Base-by-base conservation (phyloP, 1,140 invertebrate genomes). In the Ruditapes philippinarum region DNA sequence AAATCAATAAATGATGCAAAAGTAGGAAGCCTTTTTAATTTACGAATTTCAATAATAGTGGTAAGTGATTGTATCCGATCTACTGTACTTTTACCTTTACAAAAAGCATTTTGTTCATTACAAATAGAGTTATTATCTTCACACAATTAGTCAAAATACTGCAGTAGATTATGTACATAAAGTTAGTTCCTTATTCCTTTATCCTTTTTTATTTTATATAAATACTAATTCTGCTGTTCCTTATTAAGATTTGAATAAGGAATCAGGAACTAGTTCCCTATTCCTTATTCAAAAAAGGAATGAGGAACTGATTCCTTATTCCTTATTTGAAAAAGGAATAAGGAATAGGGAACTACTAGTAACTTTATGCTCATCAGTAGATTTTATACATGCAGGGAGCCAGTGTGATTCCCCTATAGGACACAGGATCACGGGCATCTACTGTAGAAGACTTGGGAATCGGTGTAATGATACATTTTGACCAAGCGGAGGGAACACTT, bases 361-460 rank as follows among this genome's bases (percentile, higher is more conserved):
- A n/a, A n/a, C n/a, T n/a, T n/a, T n/a, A n/a, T n/a, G n/a, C n/a
- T n/a, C n/a, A n/a, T n/a, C n/a, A n/a, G n/a, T n/a, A n/a, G n/a
- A 74, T 25, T 36, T 74, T 74, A 74, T 74, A 74, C 36, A 74
- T 31, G 25, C 22, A 22, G 17, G 70, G 70, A 22, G 70, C 31
- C 9, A 74, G 12, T 22, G 70, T n/a, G n/a, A 79, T 79, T 25
- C 40, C 76, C 38, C 76, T 31, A 36, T 79, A 79, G 9, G 76
- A 79, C n/a, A 79, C 9, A 12, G 76, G 76, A 54, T 79, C 76
- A 0, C 51, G 49, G 28, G 76, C 14, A 49, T 51, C 45, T 17
- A 9, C 12, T 14, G 76, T 51, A 79, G 76, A 51, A 22, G 25
- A 25, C 33, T 79, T 79, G 22, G 76, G 76, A 31, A 45, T 79